A percentile compares a stretch with the other conserved stretches of the same genome.
These are phyloP conservation scores for Eurois occulta DNA, from an alignment of 2,888 invertebrate genomes.

Conservation along the genomic window DNA sequence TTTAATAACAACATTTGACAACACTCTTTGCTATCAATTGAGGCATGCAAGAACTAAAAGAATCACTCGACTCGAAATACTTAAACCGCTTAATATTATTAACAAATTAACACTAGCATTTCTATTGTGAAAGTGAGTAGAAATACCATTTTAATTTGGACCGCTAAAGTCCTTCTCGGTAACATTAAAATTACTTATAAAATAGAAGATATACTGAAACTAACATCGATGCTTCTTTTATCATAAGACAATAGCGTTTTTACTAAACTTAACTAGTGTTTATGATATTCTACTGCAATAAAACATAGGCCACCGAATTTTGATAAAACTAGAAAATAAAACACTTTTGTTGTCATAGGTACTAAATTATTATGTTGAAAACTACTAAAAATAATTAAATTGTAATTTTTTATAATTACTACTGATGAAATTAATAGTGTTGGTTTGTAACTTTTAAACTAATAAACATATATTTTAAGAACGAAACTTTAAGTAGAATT, in stretches of 20 bases:
- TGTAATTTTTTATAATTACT: not conserved
- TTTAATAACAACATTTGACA: not conserved
- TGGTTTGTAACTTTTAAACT: not conserved
- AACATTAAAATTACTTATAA: slow-evolving; percentile 48
- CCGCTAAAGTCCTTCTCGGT: slow-evolving; percentile 34
- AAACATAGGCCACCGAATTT: slow-evolving; percentile 59
- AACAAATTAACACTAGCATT: slow-evolving; percentile 61
- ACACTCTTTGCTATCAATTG: slow-evolving; percentile 12
- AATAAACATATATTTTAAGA: slow-evolving; percentile 4
- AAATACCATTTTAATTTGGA: slow-evolving; percentile 32
- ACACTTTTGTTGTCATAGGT: not conserved
- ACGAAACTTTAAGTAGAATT: slow-evolving; percentile 7
- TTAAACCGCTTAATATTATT: slow-evolving; percentile 49
- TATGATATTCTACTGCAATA: slow-evolving; percentile 41
- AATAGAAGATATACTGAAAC: slow-evolving; percentile 62
- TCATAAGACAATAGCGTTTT: slow-evolving; percentile 80
- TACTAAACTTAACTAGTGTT: slow-evolving; percentile 64
- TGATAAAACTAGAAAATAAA: slow-evolving; percentile 11
- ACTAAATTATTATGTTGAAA: not conserved
- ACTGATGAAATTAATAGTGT: not conserved
- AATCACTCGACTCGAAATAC: slow-evolving; percentile 40
- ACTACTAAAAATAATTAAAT: not conserved
- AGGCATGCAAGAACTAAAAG: slow-evolving; percentile 47
- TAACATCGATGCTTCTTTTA: slow-evolving; percentile 77
- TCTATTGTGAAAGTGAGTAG: slow-evolving; percentile 57